Percentiles rank a stretch among this genome's conserved stretches.
These are phyloP conservation scores for Xenentodon cancila DNA, from an alignment of 2,797 vertebrate species.

Conservation along the genomic window DNA sequence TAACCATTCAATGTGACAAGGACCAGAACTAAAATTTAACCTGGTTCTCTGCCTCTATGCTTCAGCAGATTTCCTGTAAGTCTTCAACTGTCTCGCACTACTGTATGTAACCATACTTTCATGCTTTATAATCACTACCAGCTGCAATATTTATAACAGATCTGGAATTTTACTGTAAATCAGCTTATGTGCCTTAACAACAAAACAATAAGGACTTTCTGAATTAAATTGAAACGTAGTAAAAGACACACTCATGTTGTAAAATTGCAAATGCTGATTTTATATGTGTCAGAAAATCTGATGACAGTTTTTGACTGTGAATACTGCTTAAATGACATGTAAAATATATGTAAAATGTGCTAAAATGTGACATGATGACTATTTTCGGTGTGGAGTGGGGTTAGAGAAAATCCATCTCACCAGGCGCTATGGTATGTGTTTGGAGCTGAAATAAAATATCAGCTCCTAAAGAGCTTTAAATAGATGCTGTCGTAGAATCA, in stretches of 20 bases:
- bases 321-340: not conserved
- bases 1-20: not conserved
- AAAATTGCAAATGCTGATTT: too few relatives aligned
- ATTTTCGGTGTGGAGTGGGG: too few relatives aligned
- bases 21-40: too few relatives aligned
- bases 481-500: not conserved
- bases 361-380: not conserved
- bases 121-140: not conserved
- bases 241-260: too few relatives aligned
- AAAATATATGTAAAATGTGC: not conserved
- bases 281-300: too few relatives aligned
- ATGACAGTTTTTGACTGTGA: too few relatives aligned
- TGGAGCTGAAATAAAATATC: conserved; percentile 1
- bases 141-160: not conserved
- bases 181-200: too few relatives aligned
- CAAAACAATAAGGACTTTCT: too few relatives aligned
- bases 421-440: not conserved
- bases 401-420: not conserved
- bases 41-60: not conserved
- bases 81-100: not conserved
- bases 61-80: not conserved
- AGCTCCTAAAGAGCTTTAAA: not conserved
- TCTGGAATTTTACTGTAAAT: too few relatives aligned
- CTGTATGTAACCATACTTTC: not conserved
- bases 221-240: too few relatives aligned